Evolutionary conservation across 2,113 vertebrate species (phyloP).

Genomic region (Macrotis lagotis): DNA sequence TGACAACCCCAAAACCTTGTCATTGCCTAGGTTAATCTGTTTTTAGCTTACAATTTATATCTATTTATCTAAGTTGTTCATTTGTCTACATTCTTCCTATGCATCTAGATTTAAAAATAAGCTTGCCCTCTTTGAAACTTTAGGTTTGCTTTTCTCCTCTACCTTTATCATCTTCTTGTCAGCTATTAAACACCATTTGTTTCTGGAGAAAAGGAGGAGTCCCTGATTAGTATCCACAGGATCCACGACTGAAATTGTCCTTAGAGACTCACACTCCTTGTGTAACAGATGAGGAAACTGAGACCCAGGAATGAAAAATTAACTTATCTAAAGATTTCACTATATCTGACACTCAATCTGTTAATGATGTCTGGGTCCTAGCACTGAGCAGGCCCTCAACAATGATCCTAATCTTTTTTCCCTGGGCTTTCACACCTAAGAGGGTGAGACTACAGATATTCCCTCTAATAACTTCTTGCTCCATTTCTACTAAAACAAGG

Average conservation of each 20-base stretch:
- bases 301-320: not conserved
- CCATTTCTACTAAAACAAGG: not conserved
- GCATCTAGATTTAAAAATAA: not conserved
- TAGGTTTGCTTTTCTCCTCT: not conserved
- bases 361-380: not conserved
- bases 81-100: not conserved
- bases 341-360: not conserved
- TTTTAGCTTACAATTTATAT: not conserved
- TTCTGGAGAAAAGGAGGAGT: not conserved
- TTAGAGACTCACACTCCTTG: not conserved
- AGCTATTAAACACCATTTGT: not conserved
- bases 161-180: not conserved
- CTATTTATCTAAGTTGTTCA: not conserved
- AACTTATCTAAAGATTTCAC: not conserved
- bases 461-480: conserved; percentile 8
- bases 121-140: not conserved
- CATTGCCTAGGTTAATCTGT: not conserved
- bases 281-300: not conserved
- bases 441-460: conserved; percentile 21
- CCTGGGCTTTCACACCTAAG: not conserved
- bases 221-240: not conserved
- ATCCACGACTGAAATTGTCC: not conserved
- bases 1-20: too few species aligned
- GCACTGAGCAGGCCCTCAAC: not conserved
- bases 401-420: not conserved